phyloP scores from a whole-genome alignment of 2,113 vertebrate genomes.

The Actinemys pallida region DNA sequence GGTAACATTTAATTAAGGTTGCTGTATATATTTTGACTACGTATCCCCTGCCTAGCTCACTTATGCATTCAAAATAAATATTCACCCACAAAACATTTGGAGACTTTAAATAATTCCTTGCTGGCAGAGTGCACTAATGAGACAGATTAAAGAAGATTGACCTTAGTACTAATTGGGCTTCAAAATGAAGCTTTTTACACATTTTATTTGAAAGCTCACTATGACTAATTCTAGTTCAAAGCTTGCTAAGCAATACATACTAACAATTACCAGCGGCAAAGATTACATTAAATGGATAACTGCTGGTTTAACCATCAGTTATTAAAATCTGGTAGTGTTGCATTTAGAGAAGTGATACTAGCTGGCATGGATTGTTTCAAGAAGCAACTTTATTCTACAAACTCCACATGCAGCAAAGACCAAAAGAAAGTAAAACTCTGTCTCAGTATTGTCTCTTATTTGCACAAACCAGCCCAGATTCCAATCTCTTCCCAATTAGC shows the following conservation, averaged over 20 bases:
- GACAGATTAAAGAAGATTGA: constrained; percentile 47
- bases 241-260: constrained; percentile 34
- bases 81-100: constrained; percentile 18
- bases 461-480: background rate
- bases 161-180: constrained; percentile 51
- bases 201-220: constrained; percentile 43
- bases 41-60: background rate
- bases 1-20: background rate
- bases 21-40: background rate
- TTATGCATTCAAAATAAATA: constrained; percentile 35
- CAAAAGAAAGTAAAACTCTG: background rate
- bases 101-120: background rate
- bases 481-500: background rate
- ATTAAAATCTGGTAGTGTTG: constrained; percentile 17
- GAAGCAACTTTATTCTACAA: constrained; percentile 5
- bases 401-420: background rate
- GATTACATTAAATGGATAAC: constrained; percentile 45
- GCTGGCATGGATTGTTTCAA: background rate
- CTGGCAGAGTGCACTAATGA: constrained; percentile 42
- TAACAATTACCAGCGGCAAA: constrained; percentile 57
- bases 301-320: constrained; percentile 35
- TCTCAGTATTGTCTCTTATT: background rate
- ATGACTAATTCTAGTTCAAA: constrained; percentile 54
- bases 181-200: constrained; percentile 40
- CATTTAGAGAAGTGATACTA: constrained; percentile 5